Conservation (phyloP, 1,140 invertebrate species). For the Conus ventricosus region DNA sequence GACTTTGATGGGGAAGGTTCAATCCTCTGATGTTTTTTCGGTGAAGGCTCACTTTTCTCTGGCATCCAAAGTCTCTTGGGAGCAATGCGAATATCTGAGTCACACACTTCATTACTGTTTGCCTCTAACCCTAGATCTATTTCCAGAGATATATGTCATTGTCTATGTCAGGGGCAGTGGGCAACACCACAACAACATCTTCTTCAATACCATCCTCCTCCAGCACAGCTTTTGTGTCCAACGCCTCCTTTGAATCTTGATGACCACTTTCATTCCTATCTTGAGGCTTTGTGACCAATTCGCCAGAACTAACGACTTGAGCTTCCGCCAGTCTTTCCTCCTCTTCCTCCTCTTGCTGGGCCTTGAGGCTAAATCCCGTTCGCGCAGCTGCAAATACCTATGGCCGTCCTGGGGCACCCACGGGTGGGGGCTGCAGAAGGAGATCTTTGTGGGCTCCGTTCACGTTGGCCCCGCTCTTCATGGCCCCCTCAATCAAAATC, state of each 20-base stretch:
- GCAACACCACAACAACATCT: conserved; percentile 68
- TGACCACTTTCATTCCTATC: neutral
- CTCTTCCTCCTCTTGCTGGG: neutral
- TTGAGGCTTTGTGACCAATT: neutral
- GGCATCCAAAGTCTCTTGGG: conserved; percentile 57
- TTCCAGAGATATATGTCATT: conserved; percentile 27
- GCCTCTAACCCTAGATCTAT: conserved; percentile 33
- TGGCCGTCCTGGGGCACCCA: neutral
- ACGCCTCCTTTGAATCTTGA: conserved; percentile 17
- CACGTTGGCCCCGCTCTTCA: neutral
- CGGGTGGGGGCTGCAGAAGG: neutral
- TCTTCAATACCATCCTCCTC: conserved; percentile 62
- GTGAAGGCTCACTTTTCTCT: conserved; percentile 38
- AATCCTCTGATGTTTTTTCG: conserved; percentile 40
- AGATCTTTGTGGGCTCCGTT: neutral
- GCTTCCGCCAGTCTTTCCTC: neutral
- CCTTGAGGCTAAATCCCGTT: neutral
- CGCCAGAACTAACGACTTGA: neutral
- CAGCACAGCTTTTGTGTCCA: conserved; percentile 52
- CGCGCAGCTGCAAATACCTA: neutral
- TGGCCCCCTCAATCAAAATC: conserved; percentile 78
- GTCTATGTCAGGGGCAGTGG: conserved; percentile 58
- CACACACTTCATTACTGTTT: conserved; percentile 34
- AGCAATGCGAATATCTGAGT: conserved; percentile 55
- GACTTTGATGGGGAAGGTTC: conserved; percentile 44